Base-by-base conservation (phyloP, 2,797 vertebrate species). In the Paedocypris micromegethes region DNA sequence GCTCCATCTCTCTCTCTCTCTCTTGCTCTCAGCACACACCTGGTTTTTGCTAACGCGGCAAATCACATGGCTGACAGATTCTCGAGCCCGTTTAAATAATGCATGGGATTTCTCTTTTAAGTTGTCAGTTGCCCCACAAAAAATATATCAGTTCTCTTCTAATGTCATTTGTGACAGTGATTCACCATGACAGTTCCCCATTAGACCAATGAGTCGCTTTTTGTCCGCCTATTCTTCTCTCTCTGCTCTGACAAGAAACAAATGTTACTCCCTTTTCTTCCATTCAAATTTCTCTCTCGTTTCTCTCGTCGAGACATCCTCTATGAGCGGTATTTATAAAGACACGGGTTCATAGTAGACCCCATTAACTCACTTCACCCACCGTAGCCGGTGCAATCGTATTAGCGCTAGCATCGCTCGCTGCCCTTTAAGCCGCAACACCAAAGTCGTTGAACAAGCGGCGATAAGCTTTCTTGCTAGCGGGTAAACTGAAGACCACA, bases 41-140 rank as follows among this genome's bases (percentile, higher is more conserved):
- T 85, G 84, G 58, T 86, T 89, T 92, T 86, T 92, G 90, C 88
- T 91, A 91, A 90, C 86, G 88, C 79, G 72, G 88, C 86, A 90
- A 88, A 88, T 90, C 87, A 88, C 83, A 82, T 85, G 85, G 83
- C 87, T 90, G 89, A 91, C 86, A 90, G 86, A 87, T 86, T 88
- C 84, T 81, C 83, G 79, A 79, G 82, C 85, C 86, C n/a, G 88
- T 88, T 88, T 91, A 90, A 92, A 92, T 91, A 92, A 91, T 91
- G 87, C 83, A 90, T 90, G 81, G 82, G 84, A 86, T 90, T 91
- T 80, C 90, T 91, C 86, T 91, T 91, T 91, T 90, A 89, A 89
- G 86, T 83, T 88, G 86, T 90, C 89, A 92, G 85, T 86, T 83
- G 82, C 87, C 64, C 62, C n/a, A 4, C 65, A 72, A 63, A 79